A percentile compares a stretch with the other conserved stretches of the same genome.
phyloP scores from a whole-genome alignment of 2,888 invertebrate species.

The Coenonympha arcania region DNA sequence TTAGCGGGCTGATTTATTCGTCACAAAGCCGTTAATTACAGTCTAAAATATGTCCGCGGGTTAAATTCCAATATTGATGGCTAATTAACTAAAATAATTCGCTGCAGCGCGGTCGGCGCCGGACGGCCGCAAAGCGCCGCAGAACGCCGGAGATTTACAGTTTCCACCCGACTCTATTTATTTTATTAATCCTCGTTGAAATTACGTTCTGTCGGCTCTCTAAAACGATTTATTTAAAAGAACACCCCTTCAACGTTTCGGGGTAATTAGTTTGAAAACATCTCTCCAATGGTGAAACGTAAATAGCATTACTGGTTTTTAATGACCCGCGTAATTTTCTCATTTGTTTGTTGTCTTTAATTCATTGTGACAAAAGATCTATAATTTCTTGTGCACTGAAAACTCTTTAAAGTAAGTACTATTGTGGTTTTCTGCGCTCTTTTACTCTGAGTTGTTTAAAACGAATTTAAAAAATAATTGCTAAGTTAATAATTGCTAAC shows the following conservation, averaged over 20 bases:
- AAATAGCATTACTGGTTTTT: not conserved
- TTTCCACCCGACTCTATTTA: constrained; percentile 2
- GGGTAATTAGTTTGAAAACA: not conserved
- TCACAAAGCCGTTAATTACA: constrained; percentile 5
- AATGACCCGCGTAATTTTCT: too few species aligned
- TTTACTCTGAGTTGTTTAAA: too few species aligned
- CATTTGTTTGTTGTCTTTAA: too few species aligned
- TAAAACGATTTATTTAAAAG: constrained; percentile 4
- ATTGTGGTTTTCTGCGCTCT: too few species aligned
- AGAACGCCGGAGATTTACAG: constrained; percentile 9
- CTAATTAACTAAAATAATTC: constrained; percentile 24
- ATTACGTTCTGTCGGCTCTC: not conserved
- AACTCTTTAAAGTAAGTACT: too few species aligned
- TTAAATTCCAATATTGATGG: constrained; percentile 23
- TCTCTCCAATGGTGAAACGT: not conserved
- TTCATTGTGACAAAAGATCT: too few species aligned
- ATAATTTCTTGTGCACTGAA: too few species aligned
- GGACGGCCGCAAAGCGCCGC: constrained; percentile 12
- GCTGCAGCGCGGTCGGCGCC: constrained; percentile 11
- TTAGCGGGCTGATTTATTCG: not conserved
- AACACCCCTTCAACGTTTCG: not conserved
- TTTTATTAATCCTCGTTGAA: constrained; percentile 4
- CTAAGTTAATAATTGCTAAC: too few species aligned
- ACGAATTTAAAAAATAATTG: too few species aligned
- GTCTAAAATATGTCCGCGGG: constrained; percentile 9